These are phyloP conservation scores for Umimayanthus chanpuru DNA, from an alignment of 92 coral and sea anemone genomes.

Conservation along the genomic window DNA sequence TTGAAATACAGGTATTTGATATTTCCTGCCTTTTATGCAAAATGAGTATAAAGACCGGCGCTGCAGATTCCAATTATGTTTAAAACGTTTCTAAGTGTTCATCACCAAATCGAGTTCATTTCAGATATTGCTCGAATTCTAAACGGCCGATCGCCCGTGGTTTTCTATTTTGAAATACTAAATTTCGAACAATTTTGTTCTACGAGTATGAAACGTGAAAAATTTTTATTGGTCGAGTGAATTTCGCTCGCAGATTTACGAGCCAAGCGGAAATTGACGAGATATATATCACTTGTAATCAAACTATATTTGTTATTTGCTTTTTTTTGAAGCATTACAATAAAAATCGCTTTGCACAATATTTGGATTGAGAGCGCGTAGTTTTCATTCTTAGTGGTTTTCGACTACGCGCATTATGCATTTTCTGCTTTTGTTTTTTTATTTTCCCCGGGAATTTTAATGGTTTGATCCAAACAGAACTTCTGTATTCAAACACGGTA, in stretches of 20 bases:
- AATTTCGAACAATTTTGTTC: not conserved
- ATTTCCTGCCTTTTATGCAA: not conserved
- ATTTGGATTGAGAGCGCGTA: not conserved
- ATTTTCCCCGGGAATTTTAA: conserved; percentile 37
- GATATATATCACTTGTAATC: conserved; percentile 24
- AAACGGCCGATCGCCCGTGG: not conserved
- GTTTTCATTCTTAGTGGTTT: conserved; percentile 32
- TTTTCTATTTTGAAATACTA: not conserved
- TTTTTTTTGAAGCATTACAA: not conserved
- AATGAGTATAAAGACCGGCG: not conserved
- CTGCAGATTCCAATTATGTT: conserved; percentile 11
- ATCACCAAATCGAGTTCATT: conserved; percentile 10
- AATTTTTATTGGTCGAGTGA: not conserved
- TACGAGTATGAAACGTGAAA: not conserved
- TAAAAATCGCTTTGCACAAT: not conserved
- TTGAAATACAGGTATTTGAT: not conserved
- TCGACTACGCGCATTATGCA: not conserved
- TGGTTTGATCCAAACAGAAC: conserved; percentile 36
- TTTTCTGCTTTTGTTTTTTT: conserved; percentile 7
- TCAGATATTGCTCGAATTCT: not conserved
- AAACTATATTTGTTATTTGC: not conserved
- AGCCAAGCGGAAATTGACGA: conserved; percentile 21
- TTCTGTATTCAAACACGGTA: conserved; percentile 10
- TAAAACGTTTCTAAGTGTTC: not conserved
- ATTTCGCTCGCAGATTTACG: not conserved